These are phyloP conservation scores for Oceanodroma leucorhoa DNA, from an alignment of 2,797 vertebrate species.

Conservation along the genomic window DNA sequence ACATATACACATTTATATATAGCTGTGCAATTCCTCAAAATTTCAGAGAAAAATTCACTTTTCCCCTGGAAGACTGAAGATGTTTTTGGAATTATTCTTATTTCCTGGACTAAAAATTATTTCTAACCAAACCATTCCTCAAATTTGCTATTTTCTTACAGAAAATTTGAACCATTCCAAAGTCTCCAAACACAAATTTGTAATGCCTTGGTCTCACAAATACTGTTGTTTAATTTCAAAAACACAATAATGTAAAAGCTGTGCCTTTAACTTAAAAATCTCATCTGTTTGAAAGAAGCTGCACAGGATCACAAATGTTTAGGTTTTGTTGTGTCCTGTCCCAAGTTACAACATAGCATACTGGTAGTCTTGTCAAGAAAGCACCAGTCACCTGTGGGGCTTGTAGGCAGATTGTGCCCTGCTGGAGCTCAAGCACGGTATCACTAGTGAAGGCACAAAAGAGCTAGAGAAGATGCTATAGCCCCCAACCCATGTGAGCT, in stretches of 20 bases:
- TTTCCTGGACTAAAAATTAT: background rate
- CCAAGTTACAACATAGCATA: background rate
- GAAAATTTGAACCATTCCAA: background rate
- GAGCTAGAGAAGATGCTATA: background rate
- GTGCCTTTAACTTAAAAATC: background rate
- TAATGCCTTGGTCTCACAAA: background rate
- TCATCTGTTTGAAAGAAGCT: background rate
- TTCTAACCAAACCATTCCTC: background rate
- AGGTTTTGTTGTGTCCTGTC: background rate
- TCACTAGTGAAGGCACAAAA: background rate
- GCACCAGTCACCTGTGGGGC: background rate
- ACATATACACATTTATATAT: background rate
- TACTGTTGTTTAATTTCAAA: background rate
- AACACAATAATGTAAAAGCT: background rate
- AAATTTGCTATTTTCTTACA: background rate
- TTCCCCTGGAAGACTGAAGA: background rate
- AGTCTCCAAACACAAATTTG: background rate
- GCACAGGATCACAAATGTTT: fast-evolving
- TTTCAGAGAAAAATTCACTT: background rate
- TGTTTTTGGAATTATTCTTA: background rate
- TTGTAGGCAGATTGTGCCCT: background rate
- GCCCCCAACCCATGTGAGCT: background rate
- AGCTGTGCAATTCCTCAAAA: background rate
- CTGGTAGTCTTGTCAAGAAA: background rate
- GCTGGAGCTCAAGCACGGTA: background rate